These are phyloP conservation scores for Vulpes lagopus DNA, from an alignment of 2,113 vertebrate genomes.

Conservation along the genomic window DNA sequence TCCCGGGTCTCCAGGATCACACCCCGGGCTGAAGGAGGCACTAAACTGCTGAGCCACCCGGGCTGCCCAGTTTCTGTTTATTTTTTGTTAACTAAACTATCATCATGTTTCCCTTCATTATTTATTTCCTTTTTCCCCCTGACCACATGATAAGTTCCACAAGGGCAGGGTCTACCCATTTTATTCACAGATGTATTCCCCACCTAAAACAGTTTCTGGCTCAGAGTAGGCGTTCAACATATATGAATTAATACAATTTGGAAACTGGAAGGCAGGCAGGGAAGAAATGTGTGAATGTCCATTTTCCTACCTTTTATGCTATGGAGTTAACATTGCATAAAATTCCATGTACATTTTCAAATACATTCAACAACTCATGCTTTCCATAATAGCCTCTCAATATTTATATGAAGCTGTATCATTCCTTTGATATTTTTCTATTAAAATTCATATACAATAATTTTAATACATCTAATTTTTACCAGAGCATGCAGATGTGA, in stretches of 20 bases:
- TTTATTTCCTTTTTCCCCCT: neutral
- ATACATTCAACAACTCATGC: neutral
- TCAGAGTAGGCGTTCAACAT: no score
- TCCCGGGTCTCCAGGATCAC: no score
- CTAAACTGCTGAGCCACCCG: no score
- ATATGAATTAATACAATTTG: neutral
- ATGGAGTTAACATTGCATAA: neutral
- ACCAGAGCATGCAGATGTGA: neutral
- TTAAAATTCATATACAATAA: neutral
- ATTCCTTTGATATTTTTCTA: slow-evolving; percentile 3
- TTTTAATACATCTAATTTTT: slow-evolving; percentile 14
- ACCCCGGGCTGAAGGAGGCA: no score
- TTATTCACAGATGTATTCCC: neutral
- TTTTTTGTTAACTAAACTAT: neutral
- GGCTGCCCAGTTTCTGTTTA: no score
- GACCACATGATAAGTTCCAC: neutral
- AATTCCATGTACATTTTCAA: neutral
- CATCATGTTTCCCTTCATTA: neutral
- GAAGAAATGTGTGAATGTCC: neutral
- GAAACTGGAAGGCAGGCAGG: neutral
- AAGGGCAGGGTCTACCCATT: neutral
- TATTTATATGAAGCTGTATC: neutral
- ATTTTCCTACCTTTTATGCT: neutral
- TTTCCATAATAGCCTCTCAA: neutral
- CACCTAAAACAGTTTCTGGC: neutral